Base-by-base conservation (phyloP, 2,113 vertebrate species). In the Aptenodytes patagonicus region DNA sequence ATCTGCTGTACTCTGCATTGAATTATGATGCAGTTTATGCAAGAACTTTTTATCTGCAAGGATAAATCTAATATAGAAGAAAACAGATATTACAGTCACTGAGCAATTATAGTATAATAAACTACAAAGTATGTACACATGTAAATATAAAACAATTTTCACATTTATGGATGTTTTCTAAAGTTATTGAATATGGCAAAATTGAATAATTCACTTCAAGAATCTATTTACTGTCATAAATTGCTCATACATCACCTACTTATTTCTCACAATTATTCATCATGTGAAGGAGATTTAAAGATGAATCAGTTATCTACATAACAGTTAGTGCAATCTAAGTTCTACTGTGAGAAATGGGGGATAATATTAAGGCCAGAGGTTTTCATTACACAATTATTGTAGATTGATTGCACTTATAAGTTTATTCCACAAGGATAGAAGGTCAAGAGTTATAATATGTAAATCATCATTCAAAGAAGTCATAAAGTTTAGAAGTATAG, bases 251-350 rank as follows among this genome's bases (percentile, higher is more conserved):
- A 92, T 77, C 46, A 64, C 73, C 34, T 79, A 62, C 52, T 83
- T 84, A 46, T 82, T 93, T 97, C 58, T 72, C 65, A 60, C 49
- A 87, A 68, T 71, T 96, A 77, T 84, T 96, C 76, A 91, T 91
- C 57, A 57, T 73, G 5, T 84, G 82, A 87, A 76, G 31, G 18
- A 75, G 16, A 26, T 60, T 83, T 73, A 73, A 86, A 79, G 73
- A 95, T 75, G 66, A 90, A 87, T 54, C 36, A 49, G 47, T 83
- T 58, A 92, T 89, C 72, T 93, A 32, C 68, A 55, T 20, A 93
- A 68, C 57, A 83, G 13, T 60, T 88, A 47, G 52, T 81, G 22
- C 40, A 76, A 69, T 69, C 31, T 54, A 70, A 25, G 13, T 76
- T 96, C 72, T 88, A 28, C 42, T 89, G 28, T 83, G 49, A 88